Conservation (phyloP, 1,140 invertebrate species). For the Bombus terrestris region DNA sequence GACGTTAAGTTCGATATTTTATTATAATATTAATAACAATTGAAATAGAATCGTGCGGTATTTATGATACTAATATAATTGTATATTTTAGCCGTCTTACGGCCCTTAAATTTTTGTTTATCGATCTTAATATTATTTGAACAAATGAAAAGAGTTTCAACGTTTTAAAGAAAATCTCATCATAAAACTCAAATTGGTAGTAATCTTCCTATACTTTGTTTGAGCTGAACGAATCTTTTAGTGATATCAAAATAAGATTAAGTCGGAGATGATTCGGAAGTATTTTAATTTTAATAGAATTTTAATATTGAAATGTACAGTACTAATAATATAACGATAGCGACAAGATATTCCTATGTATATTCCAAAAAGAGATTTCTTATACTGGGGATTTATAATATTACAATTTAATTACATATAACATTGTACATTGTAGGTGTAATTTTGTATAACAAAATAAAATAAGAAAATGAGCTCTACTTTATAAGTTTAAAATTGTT, state of each 20-base stretch:
- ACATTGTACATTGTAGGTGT: background rate
- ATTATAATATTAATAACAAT: background rate
- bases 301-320: background rate
- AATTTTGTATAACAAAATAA: background rate
- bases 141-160: background rate
- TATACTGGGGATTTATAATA: no score
- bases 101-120: background rate
- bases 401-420: no score
- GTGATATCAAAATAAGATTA: background rate
- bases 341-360: background rate
- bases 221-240: background rate
- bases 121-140: background rate
- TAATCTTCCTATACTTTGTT: background rate
- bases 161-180: background rate
- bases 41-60: background rate
- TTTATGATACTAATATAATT: background rate
- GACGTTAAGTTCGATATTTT: background rate
- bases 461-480: background rate
- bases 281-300: background rate
- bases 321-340: background rate
- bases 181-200: background rate
- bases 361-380: background rate
- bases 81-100: background rate
- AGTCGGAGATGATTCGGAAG: background rate
- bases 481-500: background rate